These are phyloP conservation scores for Spermophilus dauricus DNA, from an alignment of 2,113 vertebrate genomes.

Conservation along the genomic window DNA sequence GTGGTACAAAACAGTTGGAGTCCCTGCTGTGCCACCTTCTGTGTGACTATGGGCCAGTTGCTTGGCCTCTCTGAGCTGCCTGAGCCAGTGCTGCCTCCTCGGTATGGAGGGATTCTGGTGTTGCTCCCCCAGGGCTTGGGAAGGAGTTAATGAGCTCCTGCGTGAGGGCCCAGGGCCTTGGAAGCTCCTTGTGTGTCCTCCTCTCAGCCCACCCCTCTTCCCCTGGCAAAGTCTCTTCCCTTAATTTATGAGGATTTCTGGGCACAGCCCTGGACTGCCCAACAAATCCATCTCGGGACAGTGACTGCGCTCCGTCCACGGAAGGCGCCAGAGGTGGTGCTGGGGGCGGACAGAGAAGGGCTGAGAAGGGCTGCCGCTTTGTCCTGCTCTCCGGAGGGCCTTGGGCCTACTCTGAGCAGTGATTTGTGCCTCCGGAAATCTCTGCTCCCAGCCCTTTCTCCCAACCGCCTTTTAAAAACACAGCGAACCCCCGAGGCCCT, in stretches of 20 bases:
- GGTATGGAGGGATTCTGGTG: background rate
- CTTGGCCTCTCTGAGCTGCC: constrained; percentile 29
- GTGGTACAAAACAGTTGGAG: background rate
- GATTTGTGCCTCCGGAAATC: constrained; percentile 79
- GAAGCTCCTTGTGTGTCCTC: background rate
- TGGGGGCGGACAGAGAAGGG: constrained; percentile 52
- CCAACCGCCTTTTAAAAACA: constrained; percentile 45
- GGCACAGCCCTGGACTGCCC: background rate
- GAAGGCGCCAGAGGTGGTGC: constrained; percentile 74
- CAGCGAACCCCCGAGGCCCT: background rate
- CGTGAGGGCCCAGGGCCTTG: background rate
- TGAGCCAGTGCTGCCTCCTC: background rate
- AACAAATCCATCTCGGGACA: constrained; percentile 73
- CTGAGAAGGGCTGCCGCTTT: constrained; percentile 63
- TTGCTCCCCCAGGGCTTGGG: background rate
- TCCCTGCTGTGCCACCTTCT: background rate
- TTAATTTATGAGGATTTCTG: constrained; percentile 31
- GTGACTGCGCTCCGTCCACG: background rate
- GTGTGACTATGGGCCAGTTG: background rate
- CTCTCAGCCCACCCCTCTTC: background rate
- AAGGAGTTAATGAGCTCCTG: background rate
- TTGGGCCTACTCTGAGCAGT: constrained; percentile 37
- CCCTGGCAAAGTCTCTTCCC: background rate
- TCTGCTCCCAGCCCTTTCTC: background rate
- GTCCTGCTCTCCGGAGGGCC: constrained; percentile 58